Evolutionary conservation across 2,888 invertebrate genomes (phyloP).

Genomic region (Lathronympha strigana): DNA sequence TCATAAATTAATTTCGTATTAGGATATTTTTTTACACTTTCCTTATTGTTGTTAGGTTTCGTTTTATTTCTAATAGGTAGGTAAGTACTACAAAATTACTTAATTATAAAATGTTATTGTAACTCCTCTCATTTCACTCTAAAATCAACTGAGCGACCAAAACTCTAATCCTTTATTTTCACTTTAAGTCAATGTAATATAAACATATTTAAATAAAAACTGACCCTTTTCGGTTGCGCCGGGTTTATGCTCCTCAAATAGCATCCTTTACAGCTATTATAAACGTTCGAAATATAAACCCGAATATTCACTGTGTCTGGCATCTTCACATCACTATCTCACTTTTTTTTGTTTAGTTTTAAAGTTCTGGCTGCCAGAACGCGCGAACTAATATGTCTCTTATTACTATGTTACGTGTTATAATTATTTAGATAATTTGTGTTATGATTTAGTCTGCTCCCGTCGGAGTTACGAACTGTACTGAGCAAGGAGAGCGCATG

Average conservation of each 20-base stretch:
- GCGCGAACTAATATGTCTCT: neutral
- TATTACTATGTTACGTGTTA: neutral
- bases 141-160: no score
- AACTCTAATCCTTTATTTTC: no score
- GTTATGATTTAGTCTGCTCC: constrained; percentile 8
- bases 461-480: constrained; percentile 13
- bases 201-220: constrained; percentile 41
- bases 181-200: no score
- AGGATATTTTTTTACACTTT: no score
- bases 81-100: no score
- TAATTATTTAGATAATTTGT: constrained; percentile 1
- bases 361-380: no score
- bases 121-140: no score
- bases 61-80: no score
- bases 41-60: no score
- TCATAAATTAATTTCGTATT: no score
- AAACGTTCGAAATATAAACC: constrained; percentile 40
- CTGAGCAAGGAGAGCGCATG: constrained; percentile 20
- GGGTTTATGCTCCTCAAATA: constrained; percentile 48
- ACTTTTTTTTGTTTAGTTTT: no score
- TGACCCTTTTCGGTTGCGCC: constrained; percentile 49
- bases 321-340: constrained; percentile 22
- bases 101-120: no score
- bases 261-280: constrained; percentile 35
- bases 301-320: constrained; percentile 38